phyloP scores from a whole-genome alignment of 2,888 invertebrate genomes.

The Dione vanillae region DNA sequence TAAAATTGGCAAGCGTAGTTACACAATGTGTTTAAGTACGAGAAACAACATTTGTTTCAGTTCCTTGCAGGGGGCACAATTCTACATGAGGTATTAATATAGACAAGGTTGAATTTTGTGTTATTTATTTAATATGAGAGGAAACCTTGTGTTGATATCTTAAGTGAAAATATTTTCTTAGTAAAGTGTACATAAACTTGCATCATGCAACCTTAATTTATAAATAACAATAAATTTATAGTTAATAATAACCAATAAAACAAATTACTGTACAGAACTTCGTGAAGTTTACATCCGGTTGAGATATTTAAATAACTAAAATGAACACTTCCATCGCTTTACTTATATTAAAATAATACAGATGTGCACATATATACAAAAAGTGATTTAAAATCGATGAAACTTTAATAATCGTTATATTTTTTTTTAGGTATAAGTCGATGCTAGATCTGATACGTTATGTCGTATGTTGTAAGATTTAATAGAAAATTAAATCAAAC shows the following conservation, averaged over 20 bases:
- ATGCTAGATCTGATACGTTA: no score
- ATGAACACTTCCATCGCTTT: neutral
- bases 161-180: conserved; percentile 6
- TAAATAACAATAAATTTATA: conserved; percentile 3
- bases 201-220: conserved; percentile 10
- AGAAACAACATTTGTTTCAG: conserved; percentile 4
- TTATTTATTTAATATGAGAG: conserved; percentile 4
- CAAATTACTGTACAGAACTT: neutral
- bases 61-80: neutral
- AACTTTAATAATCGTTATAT: neutral
- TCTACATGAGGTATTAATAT: conserved; percentile 8
- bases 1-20: neutral
- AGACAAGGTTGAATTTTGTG: conserved; percentile 7
- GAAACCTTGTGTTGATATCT: conserved; percentile 2
- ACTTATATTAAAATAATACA: neutral
- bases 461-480: no score
- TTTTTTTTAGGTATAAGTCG: no score
- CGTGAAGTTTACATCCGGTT: neutral
- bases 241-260: no score
- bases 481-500: no score
- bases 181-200: conserved; percentile 4
- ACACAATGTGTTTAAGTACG: neutral
- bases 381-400: neutral
- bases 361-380: neutral
- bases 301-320: neutral